Percentiles rank a stretch among this genome's conserved stretches.
Evolutionary conservation across 2,797 vertebrate species (phyloP).

Genomic region (Pseudochirops cupreus): DNA sequence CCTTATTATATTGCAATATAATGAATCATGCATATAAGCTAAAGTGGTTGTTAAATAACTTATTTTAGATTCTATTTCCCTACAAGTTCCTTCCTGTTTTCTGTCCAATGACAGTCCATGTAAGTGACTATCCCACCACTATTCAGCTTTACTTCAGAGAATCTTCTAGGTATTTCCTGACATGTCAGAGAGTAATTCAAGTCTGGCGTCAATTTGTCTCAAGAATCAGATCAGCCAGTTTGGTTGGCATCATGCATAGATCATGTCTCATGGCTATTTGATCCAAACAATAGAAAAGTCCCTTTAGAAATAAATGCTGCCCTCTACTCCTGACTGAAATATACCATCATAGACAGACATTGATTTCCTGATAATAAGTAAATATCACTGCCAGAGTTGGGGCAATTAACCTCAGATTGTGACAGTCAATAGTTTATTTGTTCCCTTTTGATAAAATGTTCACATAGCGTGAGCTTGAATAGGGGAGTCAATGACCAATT

Average conservation of each 20-base stretch:
- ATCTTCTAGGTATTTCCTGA: not conserved
- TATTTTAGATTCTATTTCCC: not conserved
- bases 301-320: slow-evolving; percentile 13
- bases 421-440: not conserved
- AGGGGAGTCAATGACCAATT: slow-evolving; percentile 40
- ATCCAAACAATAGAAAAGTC: slow-evolving; percentile 11
- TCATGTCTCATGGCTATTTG: not conserved
- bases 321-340: not conserved
- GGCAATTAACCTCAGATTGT: slow-evolving; percentile 44
- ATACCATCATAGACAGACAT: not conserved
- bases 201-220: not conserved
- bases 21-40: not conserved
- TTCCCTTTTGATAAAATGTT: not conserved
- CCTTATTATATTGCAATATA: not conserved
- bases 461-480: slow-evolving; percentile 28
- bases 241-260: not conserved
- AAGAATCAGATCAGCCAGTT: not conserved
- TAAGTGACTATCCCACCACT: not conserved
- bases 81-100: not conserved
- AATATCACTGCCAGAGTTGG: slow-evolving; percentile 46
- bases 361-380: slow-evolving; percentile 36
- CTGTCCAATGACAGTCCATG: not conserved
- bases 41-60: not conserved
- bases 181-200: not conserved
- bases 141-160: not conserved